A percentile compares a stretch with the other conserved stretches of the same genome.
Evolutionary conservation across 2,797 vertebrate species (phyloP).

Genomic region (Halcyon chelicuti): DNA sequence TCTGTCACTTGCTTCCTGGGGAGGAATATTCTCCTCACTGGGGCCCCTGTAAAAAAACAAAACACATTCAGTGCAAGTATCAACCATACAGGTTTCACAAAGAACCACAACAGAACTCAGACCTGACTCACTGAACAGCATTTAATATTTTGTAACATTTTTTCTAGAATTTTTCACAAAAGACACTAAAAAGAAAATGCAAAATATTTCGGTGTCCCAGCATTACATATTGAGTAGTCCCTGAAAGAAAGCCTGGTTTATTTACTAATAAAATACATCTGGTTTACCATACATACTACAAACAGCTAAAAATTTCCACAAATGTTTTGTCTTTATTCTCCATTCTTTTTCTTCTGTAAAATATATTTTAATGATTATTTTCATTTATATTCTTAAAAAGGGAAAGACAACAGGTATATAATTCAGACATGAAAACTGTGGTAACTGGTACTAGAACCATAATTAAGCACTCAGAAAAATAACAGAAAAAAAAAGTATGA

Average conservation of each 20-base stretch:
- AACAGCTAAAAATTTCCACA: neutral
- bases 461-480: neutral
- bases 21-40: constrained; percentile 76
- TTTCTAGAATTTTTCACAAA: neutral
- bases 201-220: neutral
- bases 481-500: neutral
- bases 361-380: neutral
- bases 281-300: neutral
- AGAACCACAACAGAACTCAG: neutral
- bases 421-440: neutral
- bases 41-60: constrained; percentile 77
- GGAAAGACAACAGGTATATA: neutral
- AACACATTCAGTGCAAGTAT: neutral
- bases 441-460: neutral
- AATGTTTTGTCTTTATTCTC: neutral
- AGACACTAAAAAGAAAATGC: neutral
- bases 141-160: neutral
- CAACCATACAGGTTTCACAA: neutral
- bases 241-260: neutral
- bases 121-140: neutral
- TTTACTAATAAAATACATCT: neutral
- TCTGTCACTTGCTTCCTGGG: constrained; percentile 83
- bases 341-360: neutral
- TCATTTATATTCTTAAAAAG: neutral
- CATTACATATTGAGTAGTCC: neutral